Conservation (phyloP, 2,797 vertebrate species). For the Muscicapa comitata region DNA sequence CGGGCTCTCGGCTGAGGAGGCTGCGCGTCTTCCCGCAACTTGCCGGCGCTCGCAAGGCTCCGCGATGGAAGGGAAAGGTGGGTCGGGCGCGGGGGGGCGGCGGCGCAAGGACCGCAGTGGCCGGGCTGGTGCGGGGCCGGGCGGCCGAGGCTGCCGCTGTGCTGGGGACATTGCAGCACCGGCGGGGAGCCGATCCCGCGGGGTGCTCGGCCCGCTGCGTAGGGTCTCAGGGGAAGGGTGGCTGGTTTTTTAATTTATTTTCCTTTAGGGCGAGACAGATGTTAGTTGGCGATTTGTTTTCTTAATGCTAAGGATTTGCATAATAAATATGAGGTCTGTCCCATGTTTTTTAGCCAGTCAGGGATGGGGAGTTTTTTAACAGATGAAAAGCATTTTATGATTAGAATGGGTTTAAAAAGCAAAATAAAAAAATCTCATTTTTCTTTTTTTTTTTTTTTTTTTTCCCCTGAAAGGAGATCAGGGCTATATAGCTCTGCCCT, state of each 20-base stretch:
- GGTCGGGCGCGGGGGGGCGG: not conserved
- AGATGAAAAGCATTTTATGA: slow-evolving; percentile 32
- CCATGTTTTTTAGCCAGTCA: slow-evolving; percentile 25
- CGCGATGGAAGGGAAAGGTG: slow-evolving; percentile 75
- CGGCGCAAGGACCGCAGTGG: slow-evolving; percentile 53
- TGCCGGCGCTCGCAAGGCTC: slow-evolving; percentile 71
- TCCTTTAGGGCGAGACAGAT: slow-evolving; percentile 29
- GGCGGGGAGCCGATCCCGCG: not conserved
- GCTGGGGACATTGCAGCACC: slow-evolving; percentile 48
- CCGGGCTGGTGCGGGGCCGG: slow-evolving; percentile 60
- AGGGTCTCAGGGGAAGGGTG: slow-evolving; percentile 39
- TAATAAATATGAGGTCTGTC: slow-evolving; percentile 53
- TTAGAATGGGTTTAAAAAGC: not conserved
- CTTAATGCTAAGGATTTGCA: slow-evolving; percentile 61
- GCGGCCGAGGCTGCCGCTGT: not conserved
- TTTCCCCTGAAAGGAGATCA: not conserved
- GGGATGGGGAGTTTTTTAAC: not conserved
- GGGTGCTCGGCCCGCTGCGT: slow-evolving; percentile 35
- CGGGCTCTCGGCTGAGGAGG: slow-evolving; percentile 53
- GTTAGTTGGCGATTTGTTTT: slow-evolving; percentile 64
- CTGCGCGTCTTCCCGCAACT: slow-evolving; percentile 74
- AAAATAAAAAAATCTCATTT: no score
- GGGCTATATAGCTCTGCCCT: slow-evolving; percentile 56
- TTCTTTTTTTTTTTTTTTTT: not conserved
- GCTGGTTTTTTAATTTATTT: not conserved